Evolutionary conservation across 2,113 vertebrate genomes (phyloP).

Genomic region (Bettongia penicillata): DNA sequence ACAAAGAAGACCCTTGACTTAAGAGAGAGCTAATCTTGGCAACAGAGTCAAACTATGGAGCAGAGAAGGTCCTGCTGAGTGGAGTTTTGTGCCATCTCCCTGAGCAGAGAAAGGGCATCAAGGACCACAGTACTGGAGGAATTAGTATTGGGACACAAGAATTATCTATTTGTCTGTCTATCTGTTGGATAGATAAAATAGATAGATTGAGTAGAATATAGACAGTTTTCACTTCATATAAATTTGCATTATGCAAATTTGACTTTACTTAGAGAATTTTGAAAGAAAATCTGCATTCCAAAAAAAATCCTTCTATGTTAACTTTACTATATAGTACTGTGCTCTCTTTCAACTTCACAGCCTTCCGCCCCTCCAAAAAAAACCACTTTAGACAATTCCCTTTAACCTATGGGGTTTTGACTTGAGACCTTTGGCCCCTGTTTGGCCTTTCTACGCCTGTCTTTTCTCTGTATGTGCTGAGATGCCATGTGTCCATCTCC

Average conservation of each 20-base stretch:
- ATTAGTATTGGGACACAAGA: background rate
- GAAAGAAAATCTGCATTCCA: background rate
- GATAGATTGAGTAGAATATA: background rate
- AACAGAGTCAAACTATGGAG: background rate
- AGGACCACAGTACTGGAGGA: too few relatives aligned
- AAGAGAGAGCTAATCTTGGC: background rate
- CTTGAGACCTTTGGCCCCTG: background rate
- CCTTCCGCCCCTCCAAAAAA: background rate
- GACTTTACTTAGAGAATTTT: background rate
- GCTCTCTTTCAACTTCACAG: background rate
- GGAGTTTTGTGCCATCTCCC: background rate
- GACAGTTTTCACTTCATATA: background rate
- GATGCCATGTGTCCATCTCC: background rate
- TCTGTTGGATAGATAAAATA: background rate
- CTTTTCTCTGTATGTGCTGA: background rate
- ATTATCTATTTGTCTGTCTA: background rate
- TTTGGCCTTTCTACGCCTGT: background rate
- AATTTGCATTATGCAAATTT: too few relatives aligned
- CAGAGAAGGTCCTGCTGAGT: background rate
- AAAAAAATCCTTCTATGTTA: background rate
- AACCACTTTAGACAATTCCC: background rate
- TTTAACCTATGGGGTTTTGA: background rate
- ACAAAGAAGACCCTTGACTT: background rate
- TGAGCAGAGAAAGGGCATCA: background rate
- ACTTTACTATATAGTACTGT: background rate